Evolutionary conservation across 2,888 invertebrate species (phyloP).

Genomic region (Nomada ferruginata): DNA sequence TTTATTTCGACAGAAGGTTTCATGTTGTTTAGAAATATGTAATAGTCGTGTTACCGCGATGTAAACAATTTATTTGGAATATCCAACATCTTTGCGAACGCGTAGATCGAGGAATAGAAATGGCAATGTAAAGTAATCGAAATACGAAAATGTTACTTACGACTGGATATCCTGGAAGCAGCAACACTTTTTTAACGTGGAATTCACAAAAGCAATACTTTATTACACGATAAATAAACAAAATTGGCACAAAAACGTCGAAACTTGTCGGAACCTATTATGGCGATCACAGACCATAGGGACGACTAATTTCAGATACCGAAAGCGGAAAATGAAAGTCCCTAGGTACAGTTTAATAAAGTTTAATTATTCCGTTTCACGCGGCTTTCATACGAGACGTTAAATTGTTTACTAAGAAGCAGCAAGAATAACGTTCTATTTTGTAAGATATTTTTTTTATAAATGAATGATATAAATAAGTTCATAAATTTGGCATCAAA

Average conservation of each 20-base stretch:
- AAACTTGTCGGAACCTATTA: conserved; percentile 33
- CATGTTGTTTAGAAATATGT: conserved; percentile 1
- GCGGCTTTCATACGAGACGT: conserved; percentile 1
- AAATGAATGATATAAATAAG: background rate
- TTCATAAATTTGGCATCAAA: background rate
- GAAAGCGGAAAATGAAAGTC: conserved; percentile 21
- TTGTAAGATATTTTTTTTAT: background rate
- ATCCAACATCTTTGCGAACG: conserved; percentile 11
- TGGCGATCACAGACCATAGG: conserved; percentile 39
- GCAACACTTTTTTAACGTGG: conserved; percentile 16
- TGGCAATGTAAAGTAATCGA: conserved; percentile 5
- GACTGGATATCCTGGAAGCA: conserved; percentile 33
- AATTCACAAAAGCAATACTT: conserved; percentile 24
- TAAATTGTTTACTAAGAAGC: background rate
- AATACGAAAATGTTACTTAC: conserved; percentile 46
- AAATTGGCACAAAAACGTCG: conserved; percentile 41
- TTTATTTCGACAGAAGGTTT: background rate
- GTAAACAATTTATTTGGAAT: conserved; percentile 1
- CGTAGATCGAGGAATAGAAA: conserved; percentile 7
- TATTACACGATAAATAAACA: conserved; percentile 19
- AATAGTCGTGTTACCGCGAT: conserved; percentile 1
- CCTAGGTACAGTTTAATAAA: conserved; percentile 22
- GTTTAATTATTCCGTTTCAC: background rate
- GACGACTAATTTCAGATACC: conserved; percentile 27
- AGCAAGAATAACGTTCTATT: background rate